Evolutionary conservation across 2,797 vertebrate species (phyloP), one percentile per base, ranked within the genome.

Genomic region (Pseudochirops cupreus): DNA sequence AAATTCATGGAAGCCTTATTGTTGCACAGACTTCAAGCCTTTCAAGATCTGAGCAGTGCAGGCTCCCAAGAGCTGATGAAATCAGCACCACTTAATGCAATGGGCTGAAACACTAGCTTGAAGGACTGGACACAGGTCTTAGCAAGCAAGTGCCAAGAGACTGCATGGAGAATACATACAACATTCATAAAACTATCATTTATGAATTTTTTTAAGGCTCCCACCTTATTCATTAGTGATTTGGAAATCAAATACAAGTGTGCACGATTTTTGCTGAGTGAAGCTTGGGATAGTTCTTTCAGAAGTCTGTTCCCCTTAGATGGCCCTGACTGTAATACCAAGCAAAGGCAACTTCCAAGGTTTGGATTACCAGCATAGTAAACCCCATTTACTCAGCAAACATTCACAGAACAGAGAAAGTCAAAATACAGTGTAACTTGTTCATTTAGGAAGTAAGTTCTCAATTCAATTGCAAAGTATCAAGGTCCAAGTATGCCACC

Each of bases 21-120:
- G 52, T 52, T 95, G 90, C 55, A 56, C 6, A 92, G 92, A 91
- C 96, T 97, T 93, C 97, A 96, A 97, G 97, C 18, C 53, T 97
- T 94, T 95, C 90, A 91, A 94, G 89, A 82, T 94, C 91, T 96
- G 96, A 93, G 46, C 26, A 94, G 52, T 33, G 62, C 89, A 50
- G 90, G 92, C 96, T 93, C 90, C 93, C 57, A 82, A 57, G 50
- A 94, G 57, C 55, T 95, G 62, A 89, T 94, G 91, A 95, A 56
- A 90, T 94, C 96, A 96, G 87, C 91, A 94, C 39, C 90, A 46
- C 89, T 94, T 94, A 91, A 95, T 58, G 57, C 94, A 95, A 54
- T 31, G 10, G 90, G 52, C 26, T 24, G 33, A 96, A 96, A 94
- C 90, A 92, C 90, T 92, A 93, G 93, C 96, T 94, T 97, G 39